phyloP scores from a whole-genome alignment of 92 coral and sea anemone genomes.

The Montipora capitata region DNA sequence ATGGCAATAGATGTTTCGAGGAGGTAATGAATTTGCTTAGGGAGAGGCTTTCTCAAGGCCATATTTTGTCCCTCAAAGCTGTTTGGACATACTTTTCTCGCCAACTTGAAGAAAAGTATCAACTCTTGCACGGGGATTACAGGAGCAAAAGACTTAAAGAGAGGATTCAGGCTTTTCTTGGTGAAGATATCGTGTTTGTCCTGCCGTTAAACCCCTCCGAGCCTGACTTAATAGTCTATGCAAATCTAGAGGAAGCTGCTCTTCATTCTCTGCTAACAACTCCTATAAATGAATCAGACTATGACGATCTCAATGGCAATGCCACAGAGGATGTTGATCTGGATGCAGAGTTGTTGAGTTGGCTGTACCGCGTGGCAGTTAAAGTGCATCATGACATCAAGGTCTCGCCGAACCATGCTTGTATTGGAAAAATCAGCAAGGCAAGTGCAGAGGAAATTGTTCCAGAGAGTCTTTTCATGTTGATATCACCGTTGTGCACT shows the following conservation, averaged over 20 bases:
- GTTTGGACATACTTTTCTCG: slow-evolving; percentile 71
- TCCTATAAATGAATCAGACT: neutral
- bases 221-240: slow-evolving; percentile 37
- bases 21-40: slow-evolving; percentile 71
- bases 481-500: too few species aligned
- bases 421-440: slow-evolving; percentile 37
- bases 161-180: slow-evolving; percentile 61
- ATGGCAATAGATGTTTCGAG: slow-evolving; percentile 54
- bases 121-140: slow-evolving; percentile 65
- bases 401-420: slow-evolving; percentile 32
- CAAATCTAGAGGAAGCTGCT: slow-evolving; percentile 66
- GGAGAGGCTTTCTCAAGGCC: slow-evolving; percentile 65
- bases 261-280: slow-evolving; percentile 17
- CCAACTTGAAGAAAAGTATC: slow-evolving; percentile 39
- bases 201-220: slow-evolving; percentile 62
- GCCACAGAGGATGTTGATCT: slow-evolving; percentile 64
- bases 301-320: slow-evolving; percentile 17
- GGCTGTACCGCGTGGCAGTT: slow-evolving; percentile 70
- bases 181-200: slow-evolving; percentile 37
- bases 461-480: slow-evolving; percentile 46
- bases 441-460: slow-evolving; percentile 60
- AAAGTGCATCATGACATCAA: slow-evolving; percentile 62
- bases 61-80: slow-evolving; percentile 45
- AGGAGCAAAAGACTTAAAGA: slow-evolving; percentile 72
- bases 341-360: neutral